phyloP scores from a whole-genome alignment of 2,888 invertebrate species.

The Nephrotoma guestfalica region DNA sequence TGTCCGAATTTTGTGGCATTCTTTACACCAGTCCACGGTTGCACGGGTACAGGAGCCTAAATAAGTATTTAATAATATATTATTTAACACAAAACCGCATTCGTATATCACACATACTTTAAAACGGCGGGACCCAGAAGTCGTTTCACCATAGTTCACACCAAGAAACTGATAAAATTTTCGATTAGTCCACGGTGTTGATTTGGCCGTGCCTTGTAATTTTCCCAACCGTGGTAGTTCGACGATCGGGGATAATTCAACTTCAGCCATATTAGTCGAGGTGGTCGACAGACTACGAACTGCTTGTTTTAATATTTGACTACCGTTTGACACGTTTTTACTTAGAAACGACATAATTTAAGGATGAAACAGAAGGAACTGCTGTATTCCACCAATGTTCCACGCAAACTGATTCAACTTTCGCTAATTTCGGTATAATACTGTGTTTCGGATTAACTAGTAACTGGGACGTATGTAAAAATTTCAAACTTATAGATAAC shows the following conservation, averaged over 20 bases:
- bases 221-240: constrained; percentile 20
- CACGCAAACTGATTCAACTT: background rate
- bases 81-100: background rate
- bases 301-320: background rate
- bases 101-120: constrained; percentile 17
- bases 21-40: constrained; percentile 21
- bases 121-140: constrained; percentile 21
- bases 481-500: background rate
- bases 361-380: background rate
- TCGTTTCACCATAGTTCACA: constrained; percentile 28
- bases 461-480: background rate
- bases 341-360: background rate
- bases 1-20: constrained; percentile 22
- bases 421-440: background rate
- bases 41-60: constrained; percentile 22
- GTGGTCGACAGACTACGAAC: background rate
- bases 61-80: background rate
- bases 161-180: constrained; percentile 26
- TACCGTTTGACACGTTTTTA: background rate
- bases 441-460: background rate
- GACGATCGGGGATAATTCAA: constrained; percentile 13
- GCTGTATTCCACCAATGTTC: background rate
- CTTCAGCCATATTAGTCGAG: background rate
- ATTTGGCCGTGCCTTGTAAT: constrained; percentile 20
- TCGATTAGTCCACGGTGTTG: constrained; percentile 23